Base-by-base conservation (phyloP, 2,888 invertebrate genomes). In the Deilephila porcellus region DNA sequence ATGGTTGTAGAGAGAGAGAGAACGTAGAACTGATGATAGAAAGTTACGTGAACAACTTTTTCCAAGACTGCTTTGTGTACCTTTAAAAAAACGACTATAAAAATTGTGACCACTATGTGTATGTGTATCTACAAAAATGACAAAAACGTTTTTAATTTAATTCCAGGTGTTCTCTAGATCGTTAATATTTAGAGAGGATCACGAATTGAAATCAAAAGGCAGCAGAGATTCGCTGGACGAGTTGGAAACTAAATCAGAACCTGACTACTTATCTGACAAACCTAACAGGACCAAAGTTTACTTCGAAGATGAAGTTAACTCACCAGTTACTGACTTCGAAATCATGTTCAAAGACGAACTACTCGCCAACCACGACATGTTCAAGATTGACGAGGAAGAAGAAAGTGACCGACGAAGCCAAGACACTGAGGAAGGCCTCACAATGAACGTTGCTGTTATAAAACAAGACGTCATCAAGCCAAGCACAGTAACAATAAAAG, bases 271-370 rank as follows among this genome's bases (percentile, higher is more conserved):
- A 25, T 89, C 88, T 2, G 93, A 92, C 62, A 91, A 88, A 79
- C 93, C 94, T 0, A 94, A 93, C 74, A 85, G 95, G 76, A 93
- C 93, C 29, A 94, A 94, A 80, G 95, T 95, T 0, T 93, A 95
- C 78, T 95, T 95, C 76, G 94, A 94, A 84, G 95, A 95, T 56
- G 94, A 95, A 84, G 91, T 94, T 0, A 91, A 95, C 72, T 93
- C 93, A 0, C 94, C 93, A 0, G 92, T 95, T 3, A 94, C 95
- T 2, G 95, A 95, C 83, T 95, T 95, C 72, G 95, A 95, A 85
- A 95, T 95, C 1, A 95, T 95, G 95, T 95, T 95, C 83, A 94
- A 95, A 86, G 95, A 95, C 76, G 95, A 95, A 83, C 86, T 95
- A 0, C 76, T 90, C 3, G 85, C 89, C 1, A 88, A 87, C 60